Evolutionary conservation across 2,797 vertebrate genomes (phyloP), one percentile per base, ranked within the genome.

Genomic region (Betta splendens): DNA sequence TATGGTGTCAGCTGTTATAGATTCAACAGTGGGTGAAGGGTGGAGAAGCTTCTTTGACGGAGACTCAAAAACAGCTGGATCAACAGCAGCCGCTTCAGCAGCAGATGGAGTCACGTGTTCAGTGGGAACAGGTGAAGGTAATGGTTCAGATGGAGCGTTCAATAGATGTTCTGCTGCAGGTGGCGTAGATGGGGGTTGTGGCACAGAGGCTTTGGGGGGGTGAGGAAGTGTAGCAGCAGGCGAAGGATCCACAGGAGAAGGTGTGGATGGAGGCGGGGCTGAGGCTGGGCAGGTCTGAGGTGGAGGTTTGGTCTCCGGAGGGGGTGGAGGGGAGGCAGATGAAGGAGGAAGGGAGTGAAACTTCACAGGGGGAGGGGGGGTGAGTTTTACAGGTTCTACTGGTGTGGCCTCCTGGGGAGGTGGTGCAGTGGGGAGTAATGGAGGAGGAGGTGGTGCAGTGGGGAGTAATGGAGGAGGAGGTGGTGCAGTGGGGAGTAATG

Each of bases 321-420:
- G 50, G 37, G 64, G 43, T 49, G 59, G 55, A 16, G 32, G 5
- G 5, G 32, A 6, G 7, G 35, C 15, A 35, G 32, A 13, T 31
- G 43, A 2, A 2, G 69, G 61, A 47, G 64, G 63, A 16, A 75
- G 67, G 13, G 81, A 69, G 33, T 79, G 66, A 54, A 85, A 81
- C 53, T 61, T 70, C 8, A 84, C 75, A 28, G 78, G 75, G 22
- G 81, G 68, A 25, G 83, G 75, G 1, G 64, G 66, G n/a, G 38
- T 5, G 5, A 81, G 59, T 40, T 81, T 80, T 5, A 78, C 56
- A 18, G 45, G 18, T 18, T 79, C 54, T 8, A 45, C 55, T 38
- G 64, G 13, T 16, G 55, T 32, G 20, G 66, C 44, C 29, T 76
- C 80, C 17, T 63, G 68, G 42, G 52, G 20, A 32, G 66, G 46